Evolutionary conservation across 2,888 invertebrate species (phyloP), one percentile per base, ranked within the genome.

Genomic region (Xylota segnis): DNA sequence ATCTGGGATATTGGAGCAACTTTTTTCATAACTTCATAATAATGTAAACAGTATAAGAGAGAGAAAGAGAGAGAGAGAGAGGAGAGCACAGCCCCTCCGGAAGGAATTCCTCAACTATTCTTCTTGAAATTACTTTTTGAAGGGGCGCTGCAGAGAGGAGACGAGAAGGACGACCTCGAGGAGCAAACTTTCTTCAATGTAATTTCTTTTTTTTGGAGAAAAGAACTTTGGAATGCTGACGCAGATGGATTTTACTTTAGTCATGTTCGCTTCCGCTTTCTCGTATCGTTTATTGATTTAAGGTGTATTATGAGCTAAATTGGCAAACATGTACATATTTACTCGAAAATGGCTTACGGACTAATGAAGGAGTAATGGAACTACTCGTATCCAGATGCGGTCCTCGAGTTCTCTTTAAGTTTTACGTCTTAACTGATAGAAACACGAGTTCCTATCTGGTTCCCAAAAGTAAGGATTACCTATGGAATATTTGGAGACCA

Each of bases 1-100:
- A 59, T 61, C 63, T 34, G 63, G 58, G 58, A 75, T 71, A 61
- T 52, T 54, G 59, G 61, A 61, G 54, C 34, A 72, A 76, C 76
- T 82, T 82, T 79, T 79, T 76, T 68, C 81, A 76, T 82, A 82
- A 86, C 76, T 86, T 71, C 43, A 45, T 61, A 76, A 75, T 75
- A 50, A 61, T 71, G 82, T 81, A 86, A 86, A 84, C 70, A 74
- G 9, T 12, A 56, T 10, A 10, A 12, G n/a, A 43, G 29, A 37
- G 18, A 16, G 16, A 34, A 52, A 32, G 5, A n/a, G n/a, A n/a
- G n/a, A n/a, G n/a, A n/a, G n/a, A n/a, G n/a, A n/a, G 9, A 27
- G 0, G 4, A 45, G 14, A 10, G 37, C n/a, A 12, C 40, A 68
- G 37, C 23, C 23, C 23, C 23, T 34, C 9, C 45, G 12, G 37